A percentile compares a stretch with the other conserved stretches of the same genome.
Conservation (phyloP, 2,888 invertebrate species). For the Synanthedon andrenaeformis region DNA sequence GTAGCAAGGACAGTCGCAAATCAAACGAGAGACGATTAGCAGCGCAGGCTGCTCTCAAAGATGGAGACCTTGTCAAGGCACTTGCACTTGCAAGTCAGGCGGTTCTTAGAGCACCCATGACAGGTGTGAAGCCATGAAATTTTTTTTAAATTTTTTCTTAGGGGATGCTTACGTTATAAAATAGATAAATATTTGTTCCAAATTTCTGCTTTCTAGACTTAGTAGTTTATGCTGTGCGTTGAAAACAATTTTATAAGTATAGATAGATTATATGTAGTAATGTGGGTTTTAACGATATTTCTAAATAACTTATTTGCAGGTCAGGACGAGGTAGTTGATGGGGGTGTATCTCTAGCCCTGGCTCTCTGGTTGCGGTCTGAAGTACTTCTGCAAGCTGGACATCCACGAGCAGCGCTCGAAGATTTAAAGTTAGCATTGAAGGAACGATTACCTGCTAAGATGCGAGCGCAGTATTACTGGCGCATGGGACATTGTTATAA, state of each 20-base stretch:
- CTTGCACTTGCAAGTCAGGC: constrained; percentile 77
- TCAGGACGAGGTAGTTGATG: constrained; percentile 64
- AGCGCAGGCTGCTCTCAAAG: constrained; percentile 69
- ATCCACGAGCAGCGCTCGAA: constrained; percentile 71
- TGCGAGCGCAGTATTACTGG: constrained; percentile 76
- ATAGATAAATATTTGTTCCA: background rate
- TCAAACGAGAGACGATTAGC: constrained; percentile 73
- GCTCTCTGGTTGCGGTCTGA: constrained; percentile 77
- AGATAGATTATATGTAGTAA: no score
- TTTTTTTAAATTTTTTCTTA: background rate
- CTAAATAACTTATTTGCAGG: constrained; percentile 24
- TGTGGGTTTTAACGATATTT: no score
- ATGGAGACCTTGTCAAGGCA: constrained; percentile 69
- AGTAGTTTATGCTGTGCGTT: background rate
- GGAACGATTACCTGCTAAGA: constrained; percentile 71
- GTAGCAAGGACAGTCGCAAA: constrained; percentile 74
- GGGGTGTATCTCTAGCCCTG: constrained; percentile 73
- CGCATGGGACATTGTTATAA: constrained; percentile 78
- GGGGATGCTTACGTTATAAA: background rate
- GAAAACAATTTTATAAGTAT: no score
- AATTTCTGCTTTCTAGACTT: background rate
- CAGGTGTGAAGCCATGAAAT: constrained; percentile 45
- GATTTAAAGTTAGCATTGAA: constrained; percentile 77
- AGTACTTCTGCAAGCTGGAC: constrained; percentile 68
- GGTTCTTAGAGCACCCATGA: constrained; percentile 77